Conservation (phyloP, 2,797 vertebrate species). For the Bradypodion pumilum region DNA sequence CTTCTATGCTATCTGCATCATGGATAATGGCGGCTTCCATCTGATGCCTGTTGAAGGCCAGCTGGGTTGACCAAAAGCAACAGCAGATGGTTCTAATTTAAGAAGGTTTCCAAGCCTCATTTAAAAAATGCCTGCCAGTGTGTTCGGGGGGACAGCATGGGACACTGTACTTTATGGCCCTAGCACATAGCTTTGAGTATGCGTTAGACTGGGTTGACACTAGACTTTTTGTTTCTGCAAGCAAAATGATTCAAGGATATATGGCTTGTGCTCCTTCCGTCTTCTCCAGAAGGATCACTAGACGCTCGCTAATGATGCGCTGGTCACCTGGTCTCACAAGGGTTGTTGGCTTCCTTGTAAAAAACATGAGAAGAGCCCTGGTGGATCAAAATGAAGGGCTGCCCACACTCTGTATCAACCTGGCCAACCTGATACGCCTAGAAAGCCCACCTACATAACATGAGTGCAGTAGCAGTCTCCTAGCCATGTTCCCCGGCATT, state of each 20-base stretch:
- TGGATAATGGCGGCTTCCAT: not conserved
- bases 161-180: not conserved
- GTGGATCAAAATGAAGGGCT: not conserved
- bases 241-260: not conserved
- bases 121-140: conserved; percentile 2
- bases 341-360: too few species aligned
- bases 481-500: not conserved
- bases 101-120: not conserved
- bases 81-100: conserved; percentile 30
- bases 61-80: not conserved
- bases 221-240: not conserved
- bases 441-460: not conserved
- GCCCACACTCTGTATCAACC: too few species aligned
- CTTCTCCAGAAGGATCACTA: not conserved
- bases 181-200: not conserved
- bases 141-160: not conserved
- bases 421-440: not conserved
- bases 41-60: conserved; percentile 7
- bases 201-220: not conserved
- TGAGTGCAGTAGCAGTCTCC: not conserved
- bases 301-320: not conserved
- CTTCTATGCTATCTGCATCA: not conserved
- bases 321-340: too few species aligned
- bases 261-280: not conserved
- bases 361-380: not conserved